phyloP scores from a whole-genome alignment of 1,140 invertebrate species.

The Drosophila orosa region DNA sequence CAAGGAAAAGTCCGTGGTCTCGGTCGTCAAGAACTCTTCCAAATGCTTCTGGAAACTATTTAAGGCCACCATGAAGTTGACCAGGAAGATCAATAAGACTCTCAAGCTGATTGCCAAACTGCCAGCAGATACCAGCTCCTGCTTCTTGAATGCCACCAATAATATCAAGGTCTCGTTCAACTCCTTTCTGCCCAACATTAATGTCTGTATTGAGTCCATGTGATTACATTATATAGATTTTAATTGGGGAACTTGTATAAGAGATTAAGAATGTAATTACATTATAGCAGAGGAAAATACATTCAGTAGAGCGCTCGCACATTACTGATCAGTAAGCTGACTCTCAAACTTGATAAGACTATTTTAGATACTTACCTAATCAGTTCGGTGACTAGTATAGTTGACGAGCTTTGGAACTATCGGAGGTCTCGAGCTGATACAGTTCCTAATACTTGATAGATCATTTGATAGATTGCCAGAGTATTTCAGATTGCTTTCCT shows the following conservation, averaged over 20 bases:
- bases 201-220: conserved; percentile 32
- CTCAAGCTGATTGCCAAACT: conserved; percentile 37
- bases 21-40: neutral
- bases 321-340: neutral
- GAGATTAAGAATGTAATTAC: neutral
- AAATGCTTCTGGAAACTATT: conserved; percentile 45
- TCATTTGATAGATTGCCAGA: neutral
- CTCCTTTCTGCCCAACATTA: conserved; percentile 45
- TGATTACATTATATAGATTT: conserved; percentile 10
- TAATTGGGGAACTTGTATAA: neutral
- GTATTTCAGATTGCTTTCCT: neutral
- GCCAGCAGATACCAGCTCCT: conserved; percentile 41
- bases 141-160: conserved; percentile 49
- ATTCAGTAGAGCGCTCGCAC: neutral
- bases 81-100: conserved; percentile 29
- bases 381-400: neutral
- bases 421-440: neutral
- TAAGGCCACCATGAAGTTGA: conserved; percentile 29
- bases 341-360: no score
- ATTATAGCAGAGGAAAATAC: neutral
- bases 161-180: conserved; percentile 31
- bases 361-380: neutral
- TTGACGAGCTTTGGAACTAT: neutral
- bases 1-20: neutral
- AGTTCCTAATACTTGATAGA: neutral